A percentile compares a stretch with the other conserved stretches of the same genome.
Conservation (phyloP, 2,797 vertebrate species). For the Anas bahamensis region DNA sequence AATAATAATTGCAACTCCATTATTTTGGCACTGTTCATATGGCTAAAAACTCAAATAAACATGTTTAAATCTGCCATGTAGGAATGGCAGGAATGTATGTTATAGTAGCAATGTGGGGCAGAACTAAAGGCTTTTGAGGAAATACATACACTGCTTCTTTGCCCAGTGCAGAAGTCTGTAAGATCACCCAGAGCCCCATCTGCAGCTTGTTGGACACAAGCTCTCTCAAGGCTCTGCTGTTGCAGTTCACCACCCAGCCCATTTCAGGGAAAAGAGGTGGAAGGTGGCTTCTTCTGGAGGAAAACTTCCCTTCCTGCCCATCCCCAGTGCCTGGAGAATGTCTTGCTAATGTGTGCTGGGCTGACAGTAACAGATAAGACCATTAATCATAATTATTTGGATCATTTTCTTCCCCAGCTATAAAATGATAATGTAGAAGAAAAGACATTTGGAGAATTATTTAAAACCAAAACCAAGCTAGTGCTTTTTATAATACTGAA, state of each 20-base stretch:
- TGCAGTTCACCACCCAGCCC: not conserved
- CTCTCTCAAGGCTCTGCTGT: not conserved
- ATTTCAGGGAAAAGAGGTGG: not conserved
- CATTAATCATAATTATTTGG: not conserved
- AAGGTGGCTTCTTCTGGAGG: not conserved
- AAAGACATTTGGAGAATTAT: not conserved
- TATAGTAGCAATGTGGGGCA: not conserved
- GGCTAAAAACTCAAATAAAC: not conserved
- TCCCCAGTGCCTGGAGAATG: not conserved
- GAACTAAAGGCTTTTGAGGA: not conserved
- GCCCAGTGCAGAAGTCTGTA: not conserved
- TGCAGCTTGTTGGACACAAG: not conserved
- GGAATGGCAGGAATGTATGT: not conserved
- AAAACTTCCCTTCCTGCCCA: not conserved
- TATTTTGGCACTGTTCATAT: not conserved
- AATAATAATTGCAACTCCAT: not conserved
- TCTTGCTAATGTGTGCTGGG: not conserved
- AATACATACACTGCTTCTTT: not conserved
- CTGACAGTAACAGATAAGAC: not conserved
- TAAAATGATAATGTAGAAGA: not conserved
- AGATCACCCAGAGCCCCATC: not conserved
- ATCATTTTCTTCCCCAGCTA: not conserved
- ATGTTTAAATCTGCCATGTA: not conserved
- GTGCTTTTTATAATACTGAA: not conserved
- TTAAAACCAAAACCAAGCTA: not conserved